Evolutionary conservation across 2,113 vertebrate species (phyloP).

Genomic region (Myotis davidii): DNA sequence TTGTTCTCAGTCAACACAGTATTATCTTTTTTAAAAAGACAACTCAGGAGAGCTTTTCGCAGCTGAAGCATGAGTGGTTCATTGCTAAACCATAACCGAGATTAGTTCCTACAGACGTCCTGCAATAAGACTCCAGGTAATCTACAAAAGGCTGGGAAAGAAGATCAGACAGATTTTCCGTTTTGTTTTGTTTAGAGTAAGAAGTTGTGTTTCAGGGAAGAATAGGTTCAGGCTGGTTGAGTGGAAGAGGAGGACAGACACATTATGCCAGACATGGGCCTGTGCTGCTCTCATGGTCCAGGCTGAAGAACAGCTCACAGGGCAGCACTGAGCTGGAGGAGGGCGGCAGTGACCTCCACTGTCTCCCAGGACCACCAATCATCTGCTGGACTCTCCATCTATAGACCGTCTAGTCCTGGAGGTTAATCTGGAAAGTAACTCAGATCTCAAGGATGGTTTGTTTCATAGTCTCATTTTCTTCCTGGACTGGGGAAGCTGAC

Average conservation of each 20-base stretch:
- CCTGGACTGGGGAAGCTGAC: not conserved
- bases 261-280: no score
- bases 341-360: fast-evolving
- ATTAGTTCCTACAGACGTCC: not conserved
- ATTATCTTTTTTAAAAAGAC: not conserved
- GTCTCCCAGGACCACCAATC: fast-evolving
- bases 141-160: not conserved
- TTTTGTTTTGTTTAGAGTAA: not conserved
- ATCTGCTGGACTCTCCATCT: not conserved
- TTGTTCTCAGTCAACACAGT: not conserved
- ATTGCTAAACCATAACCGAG: not conserved
- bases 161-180: not conserved
- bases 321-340: not conserved
- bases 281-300: fast-evolving
- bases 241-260: not conserved
- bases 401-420: not conserved
- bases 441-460: not conserved
- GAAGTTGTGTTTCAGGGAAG: not conserved
- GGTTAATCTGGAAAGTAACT: not conserved
- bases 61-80: not conserved
- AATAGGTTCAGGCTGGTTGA: not conserved
- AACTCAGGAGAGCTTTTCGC: not conserved
- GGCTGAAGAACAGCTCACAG: not conserved
- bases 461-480: not conserved
- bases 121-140: not conserved